phyloP scores from a whole-genome alignment of 1,140 invertebrate species.

The Paraescarpia echinospica region DNA sequence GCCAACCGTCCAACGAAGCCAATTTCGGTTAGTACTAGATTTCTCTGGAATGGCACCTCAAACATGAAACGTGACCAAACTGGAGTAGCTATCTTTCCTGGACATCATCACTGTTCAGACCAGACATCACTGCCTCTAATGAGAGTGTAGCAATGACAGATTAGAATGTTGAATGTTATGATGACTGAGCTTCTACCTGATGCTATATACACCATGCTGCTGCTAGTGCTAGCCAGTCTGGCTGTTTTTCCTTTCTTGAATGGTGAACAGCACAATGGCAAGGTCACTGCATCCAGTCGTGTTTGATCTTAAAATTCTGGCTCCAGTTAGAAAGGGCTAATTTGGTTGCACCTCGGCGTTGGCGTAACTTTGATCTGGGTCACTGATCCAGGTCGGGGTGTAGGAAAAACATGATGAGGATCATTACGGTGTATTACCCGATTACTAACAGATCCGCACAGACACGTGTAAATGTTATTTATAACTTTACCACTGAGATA shows the following conservation, averaged over 20 bases:
- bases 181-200: conserved; percentile 29
- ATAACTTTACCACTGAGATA: background rate
- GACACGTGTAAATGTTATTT: background rate
- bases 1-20: background rate
- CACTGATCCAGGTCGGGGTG: background rate
- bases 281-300: background rate
- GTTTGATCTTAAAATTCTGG: background rate
- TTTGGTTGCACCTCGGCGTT: background rate
- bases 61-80: background rate
- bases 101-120: background rate
- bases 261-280: background rate
- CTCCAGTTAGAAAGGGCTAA: background rate
- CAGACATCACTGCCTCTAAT: background rate
- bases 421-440: background rate
- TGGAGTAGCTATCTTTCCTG: background rate
- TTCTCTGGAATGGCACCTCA: background rate
- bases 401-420: background rate
- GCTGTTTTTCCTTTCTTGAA: background rate
- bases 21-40: background rate
- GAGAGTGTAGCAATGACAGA: background rate
- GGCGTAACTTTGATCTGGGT: background rate
- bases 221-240: background rate
- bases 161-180: conserved; percentile 17
- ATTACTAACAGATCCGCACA: background rate
- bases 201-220: conserved; percentile 28